Conservation (phyloP, 2,888 invertebrate genomes). For the Agriopis leucophaearia region DNA sequence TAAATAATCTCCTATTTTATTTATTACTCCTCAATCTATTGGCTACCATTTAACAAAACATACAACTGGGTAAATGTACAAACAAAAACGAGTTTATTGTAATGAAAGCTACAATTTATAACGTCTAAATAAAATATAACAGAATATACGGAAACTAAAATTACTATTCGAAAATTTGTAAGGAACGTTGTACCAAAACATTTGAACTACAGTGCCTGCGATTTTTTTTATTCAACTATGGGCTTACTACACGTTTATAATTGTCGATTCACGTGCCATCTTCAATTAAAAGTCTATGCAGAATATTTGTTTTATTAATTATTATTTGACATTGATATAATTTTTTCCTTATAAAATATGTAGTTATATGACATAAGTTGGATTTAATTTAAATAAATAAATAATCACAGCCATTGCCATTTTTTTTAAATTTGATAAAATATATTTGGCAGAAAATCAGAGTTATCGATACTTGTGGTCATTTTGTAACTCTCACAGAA, state of each 20-base stretch:
- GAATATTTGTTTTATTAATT: no score
- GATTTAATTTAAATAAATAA: no score
- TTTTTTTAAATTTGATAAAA: no score
- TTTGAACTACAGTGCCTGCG: conserved; percentile 4
- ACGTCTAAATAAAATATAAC: not conserved
- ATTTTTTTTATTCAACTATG: not conserved
- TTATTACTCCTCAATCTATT: not conserved
- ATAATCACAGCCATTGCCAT: no score
- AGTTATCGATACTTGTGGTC: no score
- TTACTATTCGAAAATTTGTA: conserved; percentile 1
- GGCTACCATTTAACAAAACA: conserved; percentile 17
- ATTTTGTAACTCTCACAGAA: no score
- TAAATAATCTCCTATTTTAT: conserved; percentile 18
- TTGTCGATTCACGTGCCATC: not conserved
- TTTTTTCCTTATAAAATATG: no score
- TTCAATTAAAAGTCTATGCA: no score
- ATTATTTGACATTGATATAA: no score
- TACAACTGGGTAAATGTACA: conserved; percentile 17
- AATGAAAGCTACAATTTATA: not conserved
- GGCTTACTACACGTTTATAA: not conserved
- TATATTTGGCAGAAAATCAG: no score
- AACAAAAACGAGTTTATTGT: not conserved
- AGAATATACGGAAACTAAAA: conserved; percentile 22
- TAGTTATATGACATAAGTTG: no score
- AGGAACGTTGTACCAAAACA: conserved; percentile 41